A percentile compares a stretch with the other conserved stretches of the same genome.
Evolutionary conservation across 2,888 invertebrate species (phyloP).

Genomic region (Idaea straminata): DNA sequence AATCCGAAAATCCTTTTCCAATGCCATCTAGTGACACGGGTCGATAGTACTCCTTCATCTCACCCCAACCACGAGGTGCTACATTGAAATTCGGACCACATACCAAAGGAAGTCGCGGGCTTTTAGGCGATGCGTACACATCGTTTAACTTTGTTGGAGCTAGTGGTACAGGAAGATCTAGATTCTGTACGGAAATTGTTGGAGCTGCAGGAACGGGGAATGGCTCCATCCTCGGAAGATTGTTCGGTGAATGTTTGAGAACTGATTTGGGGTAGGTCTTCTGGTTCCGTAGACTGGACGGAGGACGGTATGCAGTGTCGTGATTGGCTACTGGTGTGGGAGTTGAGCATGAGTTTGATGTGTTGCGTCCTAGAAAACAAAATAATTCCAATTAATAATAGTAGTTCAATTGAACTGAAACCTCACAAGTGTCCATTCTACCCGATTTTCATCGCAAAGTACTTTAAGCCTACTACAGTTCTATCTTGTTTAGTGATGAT

Average conservation of each 20-base stretch:
- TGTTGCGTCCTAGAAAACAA: conserved; percentile 69
- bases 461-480: too few relatives aligned
- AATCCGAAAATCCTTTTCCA: conserved; percentile 75
- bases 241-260: conserved; percentile 56
- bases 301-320: conserved; percentile 76
- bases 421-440: too few relatives aligned
- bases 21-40: conserved; percentile 86
- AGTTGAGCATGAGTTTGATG: conserved; percentile 67
- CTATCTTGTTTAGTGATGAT: too few relatives aligned
- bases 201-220: conserved; percentile 65
- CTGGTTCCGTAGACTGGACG: conserved; percentile 68
- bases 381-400: not conserved
- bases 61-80: conserved; percentile 90
- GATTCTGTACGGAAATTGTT: conserved; percentile 52
- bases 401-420: too few relatives aligned
- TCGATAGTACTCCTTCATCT: conserved; percentile 84
- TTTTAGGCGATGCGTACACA: conserved; percentile 69
- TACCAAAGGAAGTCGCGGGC: conserved; percentile 62
- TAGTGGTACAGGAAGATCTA: conserved; percentile 62
- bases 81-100: conserved; percentile 87
- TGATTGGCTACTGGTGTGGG: conserved; percentile 70
- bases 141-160: conserved; percentile 73
- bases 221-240: conserved; percentile 72
- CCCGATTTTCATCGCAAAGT: too few relatives aligned
- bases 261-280: conserved; percentile 74